Percentiles rank a stretch among this genome's conserved stretches.
These are phyloP conservation scores for Coleophora flavipennella DNA, from an alignment of 2,888 invertebrate genomes.

Conservation along the genomic window DNA sequence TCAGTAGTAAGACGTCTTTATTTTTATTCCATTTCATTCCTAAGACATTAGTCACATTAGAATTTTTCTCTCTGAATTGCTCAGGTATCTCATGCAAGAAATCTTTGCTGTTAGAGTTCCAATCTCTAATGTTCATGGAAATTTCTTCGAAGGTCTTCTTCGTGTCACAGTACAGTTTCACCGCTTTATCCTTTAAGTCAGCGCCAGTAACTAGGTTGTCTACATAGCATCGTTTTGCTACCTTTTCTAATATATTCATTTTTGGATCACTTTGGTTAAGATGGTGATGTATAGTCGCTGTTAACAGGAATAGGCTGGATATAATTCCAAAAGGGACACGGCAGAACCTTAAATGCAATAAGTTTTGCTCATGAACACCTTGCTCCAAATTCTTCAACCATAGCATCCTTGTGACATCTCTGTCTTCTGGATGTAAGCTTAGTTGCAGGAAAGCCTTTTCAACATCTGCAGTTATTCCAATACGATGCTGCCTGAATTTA, in stretches of 20 bases:
- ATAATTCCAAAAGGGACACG: constrained; percentile 11
- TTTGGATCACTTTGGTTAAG: background rate
- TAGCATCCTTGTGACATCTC: constrained; percentile 10
- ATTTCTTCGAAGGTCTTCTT: constrained; percentile 4
- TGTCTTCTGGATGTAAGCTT: constrained; percentile 4
- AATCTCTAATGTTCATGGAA: constrained; percentile 11
- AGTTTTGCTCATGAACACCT: background rate
- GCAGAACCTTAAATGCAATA: constrained; percentile 7
- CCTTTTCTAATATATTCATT: background rate
- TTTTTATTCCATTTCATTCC: background rate
- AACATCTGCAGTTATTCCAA: constrained; percentile 10
- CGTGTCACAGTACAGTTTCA: constrained; percentile 1
- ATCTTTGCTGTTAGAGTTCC: constrained; percentile 8
- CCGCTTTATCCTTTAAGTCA: background rate
- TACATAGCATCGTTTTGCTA: constrained; percentile 9
- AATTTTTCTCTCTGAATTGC: no score
- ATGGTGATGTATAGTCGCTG: constrained; percentile 9
- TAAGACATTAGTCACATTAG: background rate
- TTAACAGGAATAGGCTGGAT: constrained; percentile 12
- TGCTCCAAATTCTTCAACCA: constrained; percentile 7
- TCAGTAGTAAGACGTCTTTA: background rate
- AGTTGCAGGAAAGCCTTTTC: constrained; percentile 12
- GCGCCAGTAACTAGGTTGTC: constrained; percentile 4
- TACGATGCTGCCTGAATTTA: constrained; percentile 5
- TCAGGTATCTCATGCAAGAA: constrained; percentile 4